Percentiles rank a stretch among this genome's conserved stretches.
phyloP scores from a whole-genome alignment of 1,140 invertebrate genomes.

The Rhopalosiphum maidis region DNA sequence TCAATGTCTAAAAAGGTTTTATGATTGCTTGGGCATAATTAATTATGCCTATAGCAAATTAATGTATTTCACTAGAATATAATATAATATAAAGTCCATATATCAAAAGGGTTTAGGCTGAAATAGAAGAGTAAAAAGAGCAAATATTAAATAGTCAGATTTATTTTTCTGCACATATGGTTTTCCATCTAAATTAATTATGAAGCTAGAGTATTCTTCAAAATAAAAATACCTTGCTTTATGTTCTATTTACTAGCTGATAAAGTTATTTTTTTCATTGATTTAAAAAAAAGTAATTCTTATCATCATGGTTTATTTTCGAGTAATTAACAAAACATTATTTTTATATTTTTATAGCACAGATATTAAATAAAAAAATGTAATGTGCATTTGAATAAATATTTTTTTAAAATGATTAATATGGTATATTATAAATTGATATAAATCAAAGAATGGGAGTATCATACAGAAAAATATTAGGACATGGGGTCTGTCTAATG shows the following conservation, averaged over 20 bases:
- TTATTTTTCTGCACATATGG: neutral
- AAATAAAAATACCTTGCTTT: neutral
- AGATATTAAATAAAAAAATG: neutral
- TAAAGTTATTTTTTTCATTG: too few species aligned
- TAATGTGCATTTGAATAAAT: neutral
- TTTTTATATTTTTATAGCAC: neutral
- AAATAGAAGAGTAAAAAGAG: neutral
- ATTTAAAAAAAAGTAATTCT: too few species aligned
- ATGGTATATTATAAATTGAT: neutral
- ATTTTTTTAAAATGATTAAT: neutral
- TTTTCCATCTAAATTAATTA: neutral
- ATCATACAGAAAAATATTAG: too few species aligned
- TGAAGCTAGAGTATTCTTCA: neutral
- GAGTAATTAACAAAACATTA: too few species aligned
- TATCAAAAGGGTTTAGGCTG: neutral
- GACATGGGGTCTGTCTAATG: too few species aligned
- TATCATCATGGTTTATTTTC: too few species aligned
- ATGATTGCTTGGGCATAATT: neutral
- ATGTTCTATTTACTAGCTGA: neutral
- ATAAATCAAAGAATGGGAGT: too few species aligned
- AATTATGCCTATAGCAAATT: neutral
- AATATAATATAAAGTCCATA: neutral
- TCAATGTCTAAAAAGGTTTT: neutral
- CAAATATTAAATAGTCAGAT: neutral
- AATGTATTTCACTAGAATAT: neutral